Evolutionary conservation across 2,888 invertebrate species (phyloP), one percentile per base, ranked within the genome.

Genomic region (Rhingia campestris): DNA sequence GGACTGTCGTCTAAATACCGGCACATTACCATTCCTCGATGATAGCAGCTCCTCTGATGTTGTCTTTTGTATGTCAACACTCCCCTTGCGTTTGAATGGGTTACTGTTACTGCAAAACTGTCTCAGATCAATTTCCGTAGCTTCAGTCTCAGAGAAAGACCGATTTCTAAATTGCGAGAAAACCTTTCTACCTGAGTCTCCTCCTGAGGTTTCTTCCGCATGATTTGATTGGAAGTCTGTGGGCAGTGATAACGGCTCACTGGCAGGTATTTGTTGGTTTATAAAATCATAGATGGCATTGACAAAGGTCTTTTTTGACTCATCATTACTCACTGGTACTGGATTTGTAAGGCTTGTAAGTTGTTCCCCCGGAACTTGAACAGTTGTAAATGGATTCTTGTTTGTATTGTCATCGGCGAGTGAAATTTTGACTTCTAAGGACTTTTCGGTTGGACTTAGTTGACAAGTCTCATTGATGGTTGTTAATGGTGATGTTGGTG

Each of bases 21-120:
- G 79, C 3, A 80, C 22, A 9, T 80, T 84, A 0, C 84, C 84
- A 70, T 84, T 84, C 30, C 64, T 74, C 45, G 84, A 84, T 14
- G 86, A 90, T 0, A 92, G 88, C 77, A 89, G 90, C 66, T 91
- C 91, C 86, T 92, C 92, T 4, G 91, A 92, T 59, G 91, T 89
- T 30, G 91, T 92, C 86, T 92, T 92, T 61, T 92, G 91, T 70
- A 92, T 84, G 32, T 75, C 84, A 47, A 74, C 70, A 56, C 80
- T 84, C 4, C 90, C 90, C 66, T 90, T 91, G 41, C 80, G 74
- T 9, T 75, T 80, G 35, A 84, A 84, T 0, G 84, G 84, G 66
- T 84, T 84, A n/a, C 80, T 84, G 41, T 80, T 84, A 59, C 39
- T 80, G 12, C 80, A 80, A 4, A 90, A 87, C 35, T 87, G 87